These are phyloP conservation scores for Papilio dardanus DNA, from an alignment of 1,140 invertebrate species.

Conservation along the genomic window DNA sequence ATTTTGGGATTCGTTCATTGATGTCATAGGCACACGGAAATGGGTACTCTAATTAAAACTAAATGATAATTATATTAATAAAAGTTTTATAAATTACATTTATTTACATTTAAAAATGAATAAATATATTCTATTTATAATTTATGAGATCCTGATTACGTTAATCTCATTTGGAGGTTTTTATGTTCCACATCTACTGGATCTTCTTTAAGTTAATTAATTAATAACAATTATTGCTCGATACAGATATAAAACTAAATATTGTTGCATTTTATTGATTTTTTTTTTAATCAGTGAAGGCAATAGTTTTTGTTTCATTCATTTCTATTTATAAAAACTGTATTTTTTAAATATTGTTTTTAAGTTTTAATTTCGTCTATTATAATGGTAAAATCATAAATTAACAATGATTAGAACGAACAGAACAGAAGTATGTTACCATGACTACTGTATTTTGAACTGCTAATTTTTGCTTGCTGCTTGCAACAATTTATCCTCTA, in stretches of 20 bases:
- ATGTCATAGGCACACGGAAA: conserved; percentile 71
- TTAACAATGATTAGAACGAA: background rate
- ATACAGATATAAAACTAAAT: conserved; percentile 20
- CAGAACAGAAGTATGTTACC: background rate
- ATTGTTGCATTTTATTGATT: background rate
- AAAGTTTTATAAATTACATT: conserved; percentile 56
- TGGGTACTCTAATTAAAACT: conserved; percentile 65
- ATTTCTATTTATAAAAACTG: conserved; percentile 4
- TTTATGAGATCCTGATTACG: conserved; percentile 77
- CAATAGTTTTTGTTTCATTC: background rate
- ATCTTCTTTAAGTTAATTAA: conserved; percentile 36
- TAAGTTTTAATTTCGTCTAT: background rate
- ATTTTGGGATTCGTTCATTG: conserved; percentile 51
- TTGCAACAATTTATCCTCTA: background rate
- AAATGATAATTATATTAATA: conserved; percentile 45
- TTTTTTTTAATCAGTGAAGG: background rate
- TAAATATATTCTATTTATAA: conserved; percentile 64
- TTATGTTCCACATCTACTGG: conserved; percentile 41
- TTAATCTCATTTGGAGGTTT: conserved; percentile 74
- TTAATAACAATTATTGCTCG: conserved; percentile 29
- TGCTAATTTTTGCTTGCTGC: background rate
- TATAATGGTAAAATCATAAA: background rate
- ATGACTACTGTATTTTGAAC: background rate
- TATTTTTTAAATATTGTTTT: background rate
- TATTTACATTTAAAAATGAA: conserved; percentile 66